These are phyloP conservation scores for Falco novaeseelandiae DNA, from an alignment of 2,797 vertebrate genomes.

Conservation along the genomic window DNA sequence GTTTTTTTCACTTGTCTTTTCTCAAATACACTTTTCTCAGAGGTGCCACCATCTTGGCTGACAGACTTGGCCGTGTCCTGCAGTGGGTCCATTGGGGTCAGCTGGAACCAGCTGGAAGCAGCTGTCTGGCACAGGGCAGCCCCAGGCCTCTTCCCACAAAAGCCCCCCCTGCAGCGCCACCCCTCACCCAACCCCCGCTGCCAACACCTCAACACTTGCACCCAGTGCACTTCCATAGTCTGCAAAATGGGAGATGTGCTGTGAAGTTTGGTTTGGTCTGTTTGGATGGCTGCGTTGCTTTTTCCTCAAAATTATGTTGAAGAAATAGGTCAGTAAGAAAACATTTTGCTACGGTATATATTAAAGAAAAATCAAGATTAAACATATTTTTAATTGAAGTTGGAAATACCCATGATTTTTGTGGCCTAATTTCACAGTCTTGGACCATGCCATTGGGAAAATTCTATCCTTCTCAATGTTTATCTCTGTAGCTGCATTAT, in stretches of 20 bases:
- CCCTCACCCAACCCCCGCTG: no score
- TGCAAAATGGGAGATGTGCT: not conserved
- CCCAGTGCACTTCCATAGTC: not conserved
- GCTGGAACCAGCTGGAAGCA: not conserved
- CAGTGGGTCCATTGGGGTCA: not conserved
- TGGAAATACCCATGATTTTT: not conserved
- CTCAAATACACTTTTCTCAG: not conserved
- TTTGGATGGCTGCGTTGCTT: not conserved
- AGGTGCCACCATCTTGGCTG: not conserved
- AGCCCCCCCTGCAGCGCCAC: not conserved
- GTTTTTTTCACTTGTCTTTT: not conserved
- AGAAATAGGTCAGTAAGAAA: not conserved
- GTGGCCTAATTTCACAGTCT: not conserved
- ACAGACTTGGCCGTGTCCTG: not conserved
- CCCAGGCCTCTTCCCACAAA: not conserved
- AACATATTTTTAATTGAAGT: not conserved
- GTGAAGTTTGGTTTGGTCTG: not conserved
- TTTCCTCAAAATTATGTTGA: not conserved
- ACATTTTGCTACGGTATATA: not conserved
- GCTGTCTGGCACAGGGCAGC: rapidly evolving
- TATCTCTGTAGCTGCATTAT: not conserved
- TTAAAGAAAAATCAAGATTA: not conserved
- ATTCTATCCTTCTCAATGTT: not conserved
- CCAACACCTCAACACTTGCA: not conserved
- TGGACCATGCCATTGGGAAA: not conserved